These are phyloP conservation scores for Cyphomyrus plagiostoma DNA, from an alignment of 2,113 vertebrate species.

Conservation along the genomic window DNA sequence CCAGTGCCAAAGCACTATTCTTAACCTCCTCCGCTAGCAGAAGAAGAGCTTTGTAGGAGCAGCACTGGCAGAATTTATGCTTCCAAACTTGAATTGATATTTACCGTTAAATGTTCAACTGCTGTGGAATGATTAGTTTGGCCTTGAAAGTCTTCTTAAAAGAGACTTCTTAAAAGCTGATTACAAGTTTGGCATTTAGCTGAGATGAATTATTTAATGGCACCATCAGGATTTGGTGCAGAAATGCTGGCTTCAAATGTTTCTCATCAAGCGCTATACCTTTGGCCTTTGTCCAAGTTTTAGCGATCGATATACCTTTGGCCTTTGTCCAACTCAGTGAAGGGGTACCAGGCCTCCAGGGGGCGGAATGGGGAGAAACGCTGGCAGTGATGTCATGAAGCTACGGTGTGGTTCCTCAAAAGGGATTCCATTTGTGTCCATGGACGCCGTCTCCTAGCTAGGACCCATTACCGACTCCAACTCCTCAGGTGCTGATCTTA, in stretches of 20 bases:
- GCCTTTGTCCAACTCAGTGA: neutral
- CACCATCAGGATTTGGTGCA: neutral
- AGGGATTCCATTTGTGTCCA: neutral
- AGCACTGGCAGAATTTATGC: neutral
- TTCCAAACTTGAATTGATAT: neutral
- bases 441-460: neutral
- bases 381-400: neutral
- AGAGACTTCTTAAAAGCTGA: slow-evolving; percentile 10
- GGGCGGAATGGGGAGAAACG: neutral
- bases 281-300: slow-evolving; percentile 2
- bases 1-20: slow-evolving; percentile 39
- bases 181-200: neutral
- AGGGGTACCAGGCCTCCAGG: slow-evolving; percentile 2
- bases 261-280: slow-evolving; percentile 18
- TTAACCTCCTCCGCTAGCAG: slow-evolving; percentile 30
- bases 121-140: neutral
- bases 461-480: neutral
- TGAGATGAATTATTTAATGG: neutral
- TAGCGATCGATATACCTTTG: slow-evolving; percentile 25
- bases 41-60: slow-evolving; percentile 43
- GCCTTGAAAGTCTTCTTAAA: neutral
- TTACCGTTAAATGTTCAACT: slow-evolving; percentile 9
- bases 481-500: neutral
- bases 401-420: neutral
- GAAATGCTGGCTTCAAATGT: neutral